Base-by-base conservation (phyloP, 2,113 vertebrate genomes). In the Tautogolabrus adspersus region DNA sequence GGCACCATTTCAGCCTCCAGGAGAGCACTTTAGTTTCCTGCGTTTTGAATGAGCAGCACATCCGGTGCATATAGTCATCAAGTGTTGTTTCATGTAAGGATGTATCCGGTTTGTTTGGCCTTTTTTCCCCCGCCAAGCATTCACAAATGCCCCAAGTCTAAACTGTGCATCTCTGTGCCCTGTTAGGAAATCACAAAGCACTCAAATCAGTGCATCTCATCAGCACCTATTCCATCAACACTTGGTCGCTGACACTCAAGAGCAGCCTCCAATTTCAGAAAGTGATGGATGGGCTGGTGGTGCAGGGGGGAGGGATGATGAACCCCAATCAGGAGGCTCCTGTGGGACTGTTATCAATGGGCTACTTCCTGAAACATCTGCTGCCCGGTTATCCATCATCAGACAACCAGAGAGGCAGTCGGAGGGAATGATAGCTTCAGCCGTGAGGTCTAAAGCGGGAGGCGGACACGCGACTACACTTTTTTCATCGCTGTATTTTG, bases 311-410 rank as follows among this genome's bases (percentile, higher is more conserved):
- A 10, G 79, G 66, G 81, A 40, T 10, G 72, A 64, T 56, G 64
- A 84, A 77, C 37, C 79, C 77, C 73, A 81, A 87, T 88, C 83
- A 85, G 30, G 65, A 10, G 2, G 52, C 82, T 86, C 79, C 87
- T 55, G 21, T 59, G 74, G 81, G 79, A 83, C 42, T 0, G 56
- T 86, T 82, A 91, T 91, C 89, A 88, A 87, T 85, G 82, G 71
- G 71, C 72, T 79, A 76, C 86, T 90, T 91, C 90, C 89, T 86
- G 87, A 79, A 88, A 89, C 89, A 93, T 90, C 87, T 91, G 89
- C 83, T 58, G 26, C 72, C 40, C 10, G 16, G 89, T 85, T 87
- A 88, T 93, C 86, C 73, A 87, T 91, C 89, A 93, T 70, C 58
- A 3, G 69, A 56, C 52, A 44, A 77, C 55, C 81, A 34, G 68